phyloP scores from a whole-genome alignment of 2,113 vertebrate species.

The Nerophis lumbriciformis region DNA sequence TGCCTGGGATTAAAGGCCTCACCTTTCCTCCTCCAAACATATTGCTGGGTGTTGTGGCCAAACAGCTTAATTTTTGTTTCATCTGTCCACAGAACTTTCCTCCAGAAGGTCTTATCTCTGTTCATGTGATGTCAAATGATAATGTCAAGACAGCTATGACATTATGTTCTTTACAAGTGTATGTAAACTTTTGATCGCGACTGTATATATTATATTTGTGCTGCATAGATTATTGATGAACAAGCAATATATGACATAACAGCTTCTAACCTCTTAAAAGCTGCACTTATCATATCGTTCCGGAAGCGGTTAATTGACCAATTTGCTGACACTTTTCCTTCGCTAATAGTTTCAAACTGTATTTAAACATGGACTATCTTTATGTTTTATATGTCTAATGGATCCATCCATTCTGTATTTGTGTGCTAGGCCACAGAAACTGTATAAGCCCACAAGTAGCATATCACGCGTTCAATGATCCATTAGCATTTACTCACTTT shows the following conservation, averaged over 20 bases:
- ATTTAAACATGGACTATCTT: not conserved
- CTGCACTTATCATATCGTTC: not conserved
- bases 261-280: not conserved
- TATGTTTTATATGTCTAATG: not conserved
- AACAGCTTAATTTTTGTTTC: no score
- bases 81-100: no score
- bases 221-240: not conserved
- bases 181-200: no score
- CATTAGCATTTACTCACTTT: conserved; percentile 20
- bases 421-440: not conserved
- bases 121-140: no score
- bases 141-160: no score
- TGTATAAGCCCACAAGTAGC: not conserved
- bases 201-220: not conserved
- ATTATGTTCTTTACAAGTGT: no score
- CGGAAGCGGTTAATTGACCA: not conserved
- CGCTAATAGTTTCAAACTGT: no score
- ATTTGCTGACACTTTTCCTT: not conserved
- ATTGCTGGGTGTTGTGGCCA: no score
- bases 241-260: not conserved
- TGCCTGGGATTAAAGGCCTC: no score
- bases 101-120: no score
- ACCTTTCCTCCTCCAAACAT: no score
- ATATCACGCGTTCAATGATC: not conserved
- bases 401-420: not conserved